Conservation (phyloP, 2,888 invertebrate genomes). For the Apodemia mormo region DNA sequence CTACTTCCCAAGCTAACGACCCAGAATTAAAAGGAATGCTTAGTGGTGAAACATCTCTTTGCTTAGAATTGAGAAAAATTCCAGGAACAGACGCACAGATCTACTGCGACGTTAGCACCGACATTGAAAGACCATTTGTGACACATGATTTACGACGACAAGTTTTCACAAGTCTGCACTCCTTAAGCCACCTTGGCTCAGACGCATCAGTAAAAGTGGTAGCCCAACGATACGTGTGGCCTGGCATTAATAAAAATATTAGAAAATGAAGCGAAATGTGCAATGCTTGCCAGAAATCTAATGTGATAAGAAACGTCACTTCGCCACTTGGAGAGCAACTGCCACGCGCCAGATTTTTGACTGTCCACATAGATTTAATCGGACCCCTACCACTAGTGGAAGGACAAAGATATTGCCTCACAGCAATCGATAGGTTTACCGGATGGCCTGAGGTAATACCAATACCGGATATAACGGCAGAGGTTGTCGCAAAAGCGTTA, state of each 20-base stretch:
- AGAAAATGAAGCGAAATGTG: constrained; percentile 41
- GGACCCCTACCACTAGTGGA: background rate
- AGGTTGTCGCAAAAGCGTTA: background rate
- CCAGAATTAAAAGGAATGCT: background rate
- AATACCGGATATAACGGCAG: background rate
- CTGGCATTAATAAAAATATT: constrained; percentile 27
- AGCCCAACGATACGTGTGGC: constrained; percentile 28
- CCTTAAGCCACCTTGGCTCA: constrained; percentile 30
- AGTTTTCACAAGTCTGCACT: constrained; percentile 27
- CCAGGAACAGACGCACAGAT: background rate
- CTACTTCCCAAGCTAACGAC: background rate
- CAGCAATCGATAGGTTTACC: background rate
- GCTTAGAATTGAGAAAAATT: background rate
- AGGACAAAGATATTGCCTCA: constrained; percentile 1
- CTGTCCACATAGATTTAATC: background rate
- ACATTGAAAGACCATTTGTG: constrained; percentile 18
- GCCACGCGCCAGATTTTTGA: background rate
- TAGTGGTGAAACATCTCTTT: background rate
- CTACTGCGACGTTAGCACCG: background rate
- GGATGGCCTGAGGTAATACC: background rate
- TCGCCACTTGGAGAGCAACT: background rate
- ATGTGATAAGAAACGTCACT: background rate
- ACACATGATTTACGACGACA: background rate
- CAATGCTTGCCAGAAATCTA: constrained; percentile 17
- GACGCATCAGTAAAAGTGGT: constrained; percentile 31